Base-by-base conservation (phyloP, 2,797 vertebrate genomes). In the Taeniopygia guttata region DNA sequence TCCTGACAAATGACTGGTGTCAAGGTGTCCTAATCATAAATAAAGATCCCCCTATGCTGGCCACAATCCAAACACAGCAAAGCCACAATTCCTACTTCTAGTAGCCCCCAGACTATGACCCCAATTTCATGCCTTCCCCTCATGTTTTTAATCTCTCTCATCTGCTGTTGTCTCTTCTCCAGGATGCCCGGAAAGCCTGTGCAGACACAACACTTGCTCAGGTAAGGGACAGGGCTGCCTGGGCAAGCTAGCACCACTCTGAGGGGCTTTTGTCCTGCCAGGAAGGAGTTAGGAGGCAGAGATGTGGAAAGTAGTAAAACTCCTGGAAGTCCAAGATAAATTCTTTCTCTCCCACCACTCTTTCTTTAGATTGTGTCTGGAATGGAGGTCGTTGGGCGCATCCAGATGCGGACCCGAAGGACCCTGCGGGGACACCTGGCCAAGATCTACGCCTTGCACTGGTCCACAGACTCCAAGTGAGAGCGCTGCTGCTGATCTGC, bases 361-460 rank as follows among this genome's bases (percentile, higher is more conserved):
- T 87, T 58, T 56, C 68, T 46, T 63, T 90, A 98, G 97, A 97
- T 98, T 15, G 97, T 96, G 29, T 98, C 97, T 6, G 97, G 98
- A 46, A 84, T 98, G 59, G 96, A 98, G 11, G 98, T 98, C 14
- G 98, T 99, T 43, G 98, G 98, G 21, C 98, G 99, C 21, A 98
- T 99, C 69, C 99, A 99, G 97, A 96, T 99, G 98, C 98, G 99
- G 93, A 99, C 99, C 55, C 98, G 99, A 87, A 98, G 99, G 96
- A 99, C 99, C 2, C 95, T 99, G 74, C 98, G 99, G 94, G 99
- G 99, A 77, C 99, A 99, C 95, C 98, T 99, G 95, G 98, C 99
- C 95, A 99, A 99, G 98, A 99, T 99, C 98, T 99, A 99, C 1
- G 99, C 99, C 70, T 99, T 99, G 99, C 99, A 99, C 97, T 99